These are phyloP conservation scores for Brienomyrus longianalis DNA, from an alignment of 2,113 vertebrate genomes.

Conservation along the genomic window DNA sequence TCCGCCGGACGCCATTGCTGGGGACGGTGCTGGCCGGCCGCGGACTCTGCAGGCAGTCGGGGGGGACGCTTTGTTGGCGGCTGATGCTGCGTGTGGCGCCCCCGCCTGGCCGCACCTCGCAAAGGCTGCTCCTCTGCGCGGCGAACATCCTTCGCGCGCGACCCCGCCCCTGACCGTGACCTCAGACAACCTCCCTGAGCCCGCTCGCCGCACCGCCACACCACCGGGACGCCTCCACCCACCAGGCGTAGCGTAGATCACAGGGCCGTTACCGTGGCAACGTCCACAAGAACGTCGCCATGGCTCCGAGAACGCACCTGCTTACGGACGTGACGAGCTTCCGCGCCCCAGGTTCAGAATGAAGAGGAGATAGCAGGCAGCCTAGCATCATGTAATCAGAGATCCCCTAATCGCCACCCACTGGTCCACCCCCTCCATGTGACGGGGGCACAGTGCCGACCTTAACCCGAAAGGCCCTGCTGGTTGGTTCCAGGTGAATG, in stretches of 20 bases:
- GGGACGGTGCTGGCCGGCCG: slow-evolving; percentile 35
- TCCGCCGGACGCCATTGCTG: slow-evolving; percentile 41
- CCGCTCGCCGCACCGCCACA: background rate
- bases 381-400: slow-evolving; percentile 47
- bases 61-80: slow-evolving; percentile 37
- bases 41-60: slow-evolving; percentile 53
- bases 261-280: background rate
- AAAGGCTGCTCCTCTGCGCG: slow-evolving; percentile 41
- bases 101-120: slow-evolving; percentile 34
- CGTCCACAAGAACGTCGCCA: slow-evolving; percentile 16
- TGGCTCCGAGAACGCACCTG: slow-evolving; percentile 44
- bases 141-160: slow-evolving; percentile 43
- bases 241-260: background rate
- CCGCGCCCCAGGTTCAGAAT: slow-evolving; percentile 22
- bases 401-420: slow-evolving; percentile 8
- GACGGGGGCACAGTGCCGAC: slow-evolving; percentile 24
- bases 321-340: background rate
- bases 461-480: slow-evolving; percentile 19
- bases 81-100: slow-evolving; percentile 23
- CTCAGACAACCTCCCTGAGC: background rate
- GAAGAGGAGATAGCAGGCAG: slow-evolving; percentile 30
- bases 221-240: background rate
- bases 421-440: slow-evolving; percentile 14
- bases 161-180: background rate
- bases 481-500: slow-evolving; percentile 17